phyloP scores from a whole-genome alignment of 2,797 vertebrate genomes.

The Euthynnus affinis region DNA sequence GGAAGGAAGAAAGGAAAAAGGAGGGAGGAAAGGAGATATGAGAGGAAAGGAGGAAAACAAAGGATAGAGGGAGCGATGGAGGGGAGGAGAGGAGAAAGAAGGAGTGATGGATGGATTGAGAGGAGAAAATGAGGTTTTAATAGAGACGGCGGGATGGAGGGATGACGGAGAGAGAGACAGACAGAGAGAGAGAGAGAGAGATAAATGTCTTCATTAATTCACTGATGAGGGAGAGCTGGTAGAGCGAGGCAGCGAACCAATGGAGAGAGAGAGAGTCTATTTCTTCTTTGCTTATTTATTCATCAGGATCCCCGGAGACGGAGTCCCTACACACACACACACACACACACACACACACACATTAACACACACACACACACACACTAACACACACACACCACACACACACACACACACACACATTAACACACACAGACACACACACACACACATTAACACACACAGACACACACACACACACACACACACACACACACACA shows the following conservation, averaged over 20 bases:
- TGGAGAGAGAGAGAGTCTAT: neutral
- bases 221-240: constrained; percentile 1
- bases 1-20: too few relatives aligned
- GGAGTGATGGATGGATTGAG: constrained; percentile 11
- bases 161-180: too few relatives aligned
- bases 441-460: too few relatives aligned
- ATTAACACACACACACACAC: neutral
- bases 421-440: too few relatives aligned
- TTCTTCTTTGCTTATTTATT: constrained; percentile 71
- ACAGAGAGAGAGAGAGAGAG: constrained; percentile 1
- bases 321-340: constrained; percentile 49
- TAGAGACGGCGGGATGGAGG: constrained; percentile 23
- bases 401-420: neutral
- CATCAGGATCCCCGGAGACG: constrained; percentile 66
- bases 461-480: neutral
- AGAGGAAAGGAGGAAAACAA: neutral
- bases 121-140: constrained; percentile 38
- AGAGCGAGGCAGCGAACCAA: neutral
- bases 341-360: constrained; percentile 13
- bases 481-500: neutral
- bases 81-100: too few relatives aligned
- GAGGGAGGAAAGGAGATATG: neutral
- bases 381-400: neutral
- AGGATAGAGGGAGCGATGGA: neutral
- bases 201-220: constrained; percentile 43